Base-by-base conservation (phyloP, 2,888 invertebrate species). In the Drosophila greeni region DNA sequence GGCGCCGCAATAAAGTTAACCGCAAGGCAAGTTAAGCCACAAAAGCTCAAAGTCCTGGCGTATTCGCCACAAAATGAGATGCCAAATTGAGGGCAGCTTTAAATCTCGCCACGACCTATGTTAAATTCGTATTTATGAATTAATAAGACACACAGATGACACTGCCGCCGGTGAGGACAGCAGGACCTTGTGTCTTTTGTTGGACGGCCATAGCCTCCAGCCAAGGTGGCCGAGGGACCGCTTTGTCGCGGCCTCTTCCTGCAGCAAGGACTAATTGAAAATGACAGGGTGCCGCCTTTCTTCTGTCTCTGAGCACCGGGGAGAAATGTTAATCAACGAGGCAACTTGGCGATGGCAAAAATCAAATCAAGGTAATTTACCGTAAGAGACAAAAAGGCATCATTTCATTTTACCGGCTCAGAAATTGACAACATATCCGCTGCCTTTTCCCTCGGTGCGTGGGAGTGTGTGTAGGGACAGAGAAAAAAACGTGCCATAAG, bases 321-420 rank as follows among this genome's bases (percentile, higher is more conserved):
- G 49, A n/a, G 52, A 60, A 75, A 68, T 64, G 57, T 70, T 70
- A 72, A 66, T 73, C 72, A 77, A 59, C 49, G 52, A 56, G 18
- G 40, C 70, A 48, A 48, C 66, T 69, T 61, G 62, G 37, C 67
- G 43, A 43, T 40, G 62, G 37, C 58, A 36, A 84, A 84, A 84
- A 85, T 85, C 79, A 85, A 81, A 84, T 83, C 82, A 81, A 74
- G 83, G 79, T 85, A 82, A 82, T 82, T 82, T 85, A 74, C 74
- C 76, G 85, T 83, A 69, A 85, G 78, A 83, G 84, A 83, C 83
- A 75, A 83, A 84, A 77, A 73, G 78, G 68, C 81, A 84, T 75
- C 75, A 78, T 75, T 84, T 73, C 70, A 71, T 80, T 84, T 76
- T 48, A 56, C 55, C 60, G 49, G 60, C 56, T 7, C 58, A 49